Evolutionary conservation across 2,888 invertebrate genomes (phyloP), one percentile per base, ranked within the genome.

Genomic region (Euplexia lucipara): DNA sequence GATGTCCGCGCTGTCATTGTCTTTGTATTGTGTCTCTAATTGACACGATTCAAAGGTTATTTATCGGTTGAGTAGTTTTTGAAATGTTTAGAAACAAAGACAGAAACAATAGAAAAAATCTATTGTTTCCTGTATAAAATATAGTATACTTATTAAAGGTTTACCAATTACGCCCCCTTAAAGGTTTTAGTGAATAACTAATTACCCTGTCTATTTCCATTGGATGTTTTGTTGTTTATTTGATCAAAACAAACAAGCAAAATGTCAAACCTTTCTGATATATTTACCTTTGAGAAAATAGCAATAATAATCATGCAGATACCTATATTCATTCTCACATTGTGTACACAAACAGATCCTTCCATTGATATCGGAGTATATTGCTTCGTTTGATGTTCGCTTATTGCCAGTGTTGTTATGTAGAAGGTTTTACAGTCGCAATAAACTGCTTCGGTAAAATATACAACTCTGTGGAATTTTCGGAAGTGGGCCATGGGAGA

Each of bases 311-410:
- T 53, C 59, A 52, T 30, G 67, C 26, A 26, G 26, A 5, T 26
- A 26, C 3, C 26, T 75, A 41, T 20, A 68, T 53, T 59, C 37
- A 48, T 74, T 65, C 34, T 51, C 45, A 44, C 42, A 64, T 72
- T 64, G n/a, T 39, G 22, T 44, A 32, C 26, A 67, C 18, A 52
- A 12, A 56, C n/a, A n/a, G n/a, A 74, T 56, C 35, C 57, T 76
- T 72, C 20, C 52, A 59, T 65, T 72, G 65, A 71, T 52, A 71
- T 45, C 8, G 49, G 53, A 20, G 49, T 47, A 48, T 41, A 75
- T 70, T 75, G 61, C 39, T 58, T 35, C 53, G 53, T 70, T 71
- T 75, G 76, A 70, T 70, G 76, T 75, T 65, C 66, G 51, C 56
- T 59, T 75, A 79, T 57, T 57, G 77, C 53, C 72, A 30, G 39